A percentile compares a stretch with the other conserved stretches of the same genome.
These are phyloP conservation scores for Megamerina dolium DNA, from an alignment of 2,888 invertebrate species.

Conservation along the genomic window DNA sequence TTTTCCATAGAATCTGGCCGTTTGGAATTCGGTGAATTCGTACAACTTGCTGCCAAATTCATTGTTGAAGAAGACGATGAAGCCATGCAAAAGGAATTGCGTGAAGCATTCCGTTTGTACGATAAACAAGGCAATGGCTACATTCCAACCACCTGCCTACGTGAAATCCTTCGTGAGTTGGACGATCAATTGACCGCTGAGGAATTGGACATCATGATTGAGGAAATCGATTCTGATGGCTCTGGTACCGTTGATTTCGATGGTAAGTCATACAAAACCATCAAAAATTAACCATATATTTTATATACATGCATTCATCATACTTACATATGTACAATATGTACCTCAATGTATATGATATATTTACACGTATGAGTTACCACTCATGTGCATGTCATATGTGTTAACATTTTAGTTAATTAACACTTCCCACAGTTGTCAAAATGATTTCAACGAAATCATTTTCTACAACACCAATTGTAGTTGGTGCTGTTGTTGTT, in stretches of 20 bases:
- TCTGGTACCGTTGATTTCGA: constrained; percentile 99
- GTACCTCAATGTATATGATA: background rate
- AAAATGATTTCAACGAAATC: background rate
- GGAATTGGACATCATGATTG: constrained; percentile 94
- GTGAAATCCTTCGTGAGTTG: constrained; percentile 90
- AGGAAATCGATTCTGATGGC: constrained; percentile 96
- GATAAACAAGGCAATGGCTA: constrained; percentile 97
- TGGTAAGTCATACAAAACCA: constrained; percentile 73
- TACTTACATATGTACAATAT: constrained; percentile 1
- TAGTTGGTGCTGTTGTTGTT: background rate
- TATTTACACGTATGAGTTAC: background rate
- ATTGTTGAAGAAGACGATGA: constrained; percentile 97
- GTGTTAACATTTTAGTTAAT: too few species aligned
- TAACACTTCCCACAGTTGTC: too few species aligned
- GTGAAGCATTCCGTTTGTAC: constrained; percentile 97
- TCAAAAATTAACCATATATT: background rate
- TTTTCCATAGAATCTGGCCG: constrained; percentile 73
- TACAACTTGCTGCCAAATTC: constrained; percentile 92
- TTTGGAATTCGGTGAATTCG: constrained; percentile 94
- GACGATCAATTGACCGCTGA: constrained; percentile 93
- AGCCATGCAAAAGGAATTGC: constrained; percentile 93
- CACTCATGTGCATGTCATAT: background rate
- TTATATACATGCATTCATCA: background rate
- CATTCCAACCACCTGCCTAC: constrained; percentile 86
- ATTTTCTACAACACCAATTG: background rate